Evolutionary conservation across 2,888 invertebrate species (phyloP).

Genomic region (Thumatha senex): DNA sequence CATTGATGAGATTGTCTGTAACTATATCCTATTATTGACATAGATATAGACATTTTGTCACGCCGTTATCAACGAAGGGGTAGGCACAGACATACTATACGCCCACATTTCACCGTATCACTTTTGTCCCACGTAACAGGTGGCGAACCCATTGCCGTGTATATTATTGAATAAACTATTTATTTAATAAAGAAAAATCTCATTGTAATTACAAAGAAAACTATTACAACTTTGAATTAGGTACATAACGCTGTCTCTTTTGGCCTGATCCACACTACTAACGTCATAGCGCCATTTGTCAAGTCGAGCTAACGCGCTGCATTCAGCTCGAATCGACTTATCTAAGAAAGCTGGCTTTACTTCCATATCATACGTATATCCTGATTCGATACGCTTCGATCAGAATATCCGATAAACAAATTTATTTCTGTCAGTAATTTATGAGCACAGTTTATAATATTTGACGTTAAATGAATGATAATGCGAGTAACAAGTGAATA

Average conservation of each 20-base stretch:
- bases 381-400: slow-evolving; percentile 52
- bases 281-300: slow-evolving; percentile 74
- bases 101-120: too few relatives aligned
- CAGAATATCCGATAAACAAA: slow-evolving; percentile 33
- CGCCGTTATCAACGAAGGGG: too few relatives aligned
- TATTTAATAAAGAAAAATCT: too few relatives aligned
- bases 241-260: slow-evolving; percentile 24
- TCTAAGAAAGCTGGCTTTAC: slow-evolving; percentile 67
- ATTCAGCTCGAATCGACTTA: slow-evolving; percentile 68
- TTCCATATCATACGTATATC: slow-evolving; percentile 64
- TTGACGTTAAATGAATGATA: slow-evolving; percentile 39
- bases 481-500: slow-evolving; percentile 7
- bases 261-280: slow-evolving; percentile 38
- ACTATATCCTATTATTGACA: too few relatives aligned
- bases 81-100: too few relatives aligned
- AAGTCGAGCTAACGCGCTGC: slow-evolving; percentile 62
- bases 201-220: too few relatives aligned
- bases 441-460: slow-evolving; percentile 36
- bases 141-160: too few relatives aligned
- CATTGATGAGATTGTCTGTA: too few relatives aligned
- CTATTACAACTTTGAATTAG: too few relatives aligned
- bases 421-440: slow-evolving; percentile 50
- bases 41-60: too few relatives aligned
- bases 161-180: too few relatives aligned
- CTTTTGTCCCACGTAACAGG: too few relatives aligned